Conservation (phyloP, 1,140 invertebrate genomes). For the Notospermus geniculatus region DNA sequence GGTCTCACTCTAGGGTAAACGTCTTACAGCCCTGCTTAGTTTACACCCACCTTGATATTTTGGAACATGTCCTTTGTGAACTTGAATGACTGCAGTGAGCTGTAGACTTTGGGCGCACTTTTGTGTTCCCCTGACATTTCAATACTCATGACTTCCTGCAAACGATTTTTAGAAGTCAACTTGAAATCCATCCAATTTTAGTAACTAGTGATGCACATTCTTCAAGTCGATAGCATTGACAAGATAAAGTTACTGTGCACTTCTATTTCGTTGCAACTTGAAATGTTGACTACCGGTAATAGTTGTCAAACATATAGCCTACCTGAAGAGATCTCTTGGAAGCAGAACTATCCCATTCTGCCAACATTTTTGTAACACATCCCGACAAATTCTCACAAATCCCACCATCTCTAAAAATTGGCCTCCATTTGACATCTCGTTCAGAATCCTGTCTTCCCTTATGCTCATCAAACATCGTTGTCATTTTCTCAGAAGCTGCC, state of each 20-base stretch:
- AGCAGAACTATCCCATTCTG: slow-evolving; percentile 42
- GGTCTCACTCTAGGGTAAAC: too few species aligned
- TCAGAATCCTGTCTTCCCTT: neutral
- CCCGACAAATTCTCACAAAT: neutral
- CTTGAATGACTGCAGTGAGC: slow-evolving; percentile 16
- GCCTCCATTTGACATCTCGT: slow-evolving; percentile 2
- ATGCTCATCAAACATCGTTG: neutral
- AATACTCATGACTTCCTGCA: slow-evolving; percentile 22
- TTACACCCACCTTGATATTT: slow-evolving; percentile 26
- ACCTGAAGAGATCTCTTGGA: slow-evolving; percentile 34
- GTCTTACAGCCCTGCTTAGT: too few species aligned
- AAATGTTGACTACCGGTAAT: too few species aligned
- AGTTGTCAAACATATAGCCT: too few species aligned
- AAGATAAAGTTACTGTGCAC: too few species aligned
- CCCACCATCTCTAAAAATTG: too few species aligned
- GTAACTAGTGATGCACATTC: too few species aligned
- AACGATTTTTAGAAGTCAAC: slow-evolving; percentile 10
- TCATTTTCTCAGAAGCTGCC: neutral
- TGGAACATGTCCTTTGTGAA: slow-evolving; percentile 43
- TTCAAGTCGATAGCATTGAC: too few species aligned
- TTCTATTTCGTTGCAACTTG: too few species aligned
- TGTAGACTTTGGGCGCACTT: neutral
- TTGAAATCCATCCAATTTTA: too few species aligned
- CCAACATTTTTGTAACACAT: slow-evolving; percentile 21
- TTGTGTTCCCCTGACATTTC: slow-evolving; percentile 10